Evolutionary conservation across 2,888 invertebrate species (phyloP), one percentile per base, ranked within the genome.

Genomic region (Adelphocoris suturalis): DNA sequence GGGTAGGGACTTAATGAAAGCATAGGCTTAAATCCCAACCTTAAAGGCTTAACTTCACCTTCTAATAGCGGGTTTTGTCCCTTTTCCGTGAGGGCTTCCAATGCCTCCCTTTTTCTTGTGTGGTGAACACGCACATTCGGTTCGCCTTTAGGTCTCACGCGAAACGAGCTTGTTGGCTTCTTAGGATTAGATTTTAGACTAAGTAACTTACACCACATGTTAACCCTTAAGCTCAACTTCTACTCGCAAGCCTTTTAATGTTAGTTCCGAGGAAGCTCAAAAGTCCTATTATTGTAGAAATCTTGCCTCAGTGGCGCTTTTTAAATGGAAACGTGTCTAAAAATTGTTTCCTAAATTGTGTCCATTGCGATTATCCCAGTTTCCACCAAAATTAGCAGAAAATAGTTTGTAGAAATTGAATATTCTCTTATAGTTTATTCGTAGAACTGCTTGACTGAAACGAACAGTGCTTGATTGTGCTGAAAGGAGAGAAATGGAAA

Each of bases 11-110:
- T 88, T 88, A 88, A 88, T 88, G 88, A 88, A 88, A 88, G 88
- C 78, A 78, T 28, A 27, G 55, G 88, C 80, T 88, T 80, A 78
- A 88, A 88, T 88, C 88, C 80, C 52, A 28, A 55, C 80, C 88
- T 76, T 80, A 80, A 88, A 55, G 88, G 88, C 88, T 88, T 78
- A 88, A 52, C 27, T 78, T 80, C 80, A 80, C 88, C 78, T 88
- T 48, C 52, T 52, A 55, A 47, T 78, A 88, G 52, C 5, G 80
- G 52, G 16, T 61, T 37, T 37, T 16, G 55, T 13, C 61, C 85
- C 85, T 85, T 85, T 85, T 61, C n/a, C 61, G 46, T 85, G 78
- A n/a, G 57, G n/a, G 7, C 37, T 37, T 37, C 16, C 57, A 57
- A 57, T 57, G 14, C 57, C 57, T 57, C 16, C n/a, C 57, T 16